Evolutionary conservation across 2,113 vertebrate species (phyloP).

Genomic region (Dascyllus trimaculatus): DNA sequence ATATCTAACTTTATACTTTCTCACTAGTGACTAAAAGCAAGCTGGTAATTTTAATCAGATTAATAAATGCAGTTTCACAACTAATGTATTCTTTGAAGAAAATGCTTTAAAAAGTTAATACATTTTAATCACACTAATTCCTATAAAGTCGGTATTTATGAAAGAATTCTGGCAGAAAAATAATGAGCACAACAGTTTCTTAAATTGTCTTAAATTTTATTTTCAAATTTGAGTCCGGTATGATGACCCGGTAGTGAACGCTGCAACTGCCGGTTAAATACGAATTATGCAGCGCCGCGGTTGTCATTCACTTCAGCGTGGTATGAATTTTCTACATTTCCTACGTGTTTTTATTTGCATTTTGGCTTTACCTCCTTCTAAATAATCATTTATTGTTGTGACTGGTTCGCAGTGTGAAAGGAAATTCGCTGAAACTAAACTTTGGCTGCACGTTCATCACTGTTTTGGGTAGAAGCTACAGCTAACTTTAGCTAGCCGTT

Average conservation of each 20-base stretch:
- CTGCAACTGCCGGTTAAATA: constrained; percentile 55
- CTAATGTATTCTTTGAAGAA: no score
- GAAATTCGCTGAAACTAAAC: neutral
- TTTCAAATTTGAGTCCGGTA: no score
- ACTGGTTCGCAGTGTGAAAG: fast-evolving
- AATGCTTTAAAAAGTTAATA: no score
- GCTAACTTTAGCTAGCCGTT: constrained; percentile 54
- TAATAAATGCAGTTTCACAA: no score
- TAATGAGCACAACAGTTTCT: no score
- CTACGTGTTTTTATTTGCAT: fast-evolving
- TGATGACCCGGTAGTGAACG: constrained; percentile 25
- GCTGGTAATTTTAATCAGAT: no score
- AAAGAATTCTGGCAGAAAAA: no score
- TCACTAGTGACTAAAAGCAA: no score
- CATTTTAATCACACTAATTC: no score
- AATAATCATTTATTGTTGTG: fast-evolving
- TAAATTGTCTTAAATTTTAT: no score
- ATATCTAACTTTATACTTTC: no score
- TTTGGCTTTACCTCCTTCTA: fast-evolving
- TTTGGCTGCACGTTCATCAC: fast-evolving
- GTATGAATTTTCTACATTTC: constrained; percentile 40
- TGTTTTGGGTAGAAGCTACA: constrained; percentile 10
- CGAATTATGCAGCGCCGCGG: constrained; percentile 67
- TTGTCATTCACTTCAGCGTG: constrained; percentile 61
- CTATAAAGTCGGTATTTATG: no score